These are phyloP conservation scores for Prionailurus viverrinus DNA, from an alignment of 2,113 vertebrate genomes.

Conservation along the genomic window DNA sequence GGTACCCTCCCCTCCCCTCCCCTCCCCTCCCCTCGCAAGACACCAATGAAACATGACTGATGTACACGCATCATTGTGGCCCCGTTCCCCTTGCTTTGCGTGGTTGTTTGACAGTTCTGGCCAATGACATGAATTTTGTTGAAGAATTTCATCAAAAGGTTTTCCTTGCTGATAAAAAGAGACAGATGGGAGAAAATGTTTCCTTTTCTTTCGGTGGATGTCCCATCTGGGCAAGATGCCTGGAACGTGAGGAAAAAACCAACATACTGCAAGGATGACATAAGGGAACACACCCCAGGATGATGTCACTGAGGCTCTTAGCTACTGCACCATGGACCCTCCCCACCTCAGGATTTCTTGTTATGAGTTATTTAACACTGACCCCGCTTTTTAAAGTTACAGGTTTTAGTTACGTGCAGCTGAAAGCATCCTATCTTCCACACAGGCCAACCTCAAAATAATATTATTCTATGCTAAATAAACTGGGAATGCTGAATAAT, in stretches of 20 bases:
- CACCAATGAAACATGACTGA: background rate
- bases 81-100: background rate
- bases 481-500: background rate
- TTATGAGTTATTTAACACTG: background rate
- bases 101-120: background rate
- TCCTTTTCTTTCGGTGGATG: background rate
- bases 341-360: background rate
- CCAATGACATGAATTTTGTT: background rate
- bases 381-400: background rate
- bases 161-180: background rate
- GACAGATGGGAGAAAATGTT: background rate
- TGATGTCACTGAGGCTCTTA: background rate
- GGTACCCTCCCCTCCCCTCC: background rate
- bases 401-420: background rate
- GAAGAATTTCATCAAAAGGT: background rate
- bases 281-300: background rate
- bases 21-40: background rate
- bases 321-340: accelerated
- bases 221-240: background rate
- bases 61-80: too few relatives aligned
- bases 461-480: background rate
- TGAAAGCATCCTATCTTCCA: background rate
- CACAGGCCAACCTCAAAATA: background rate
- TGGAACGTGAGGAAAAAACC: background rate
- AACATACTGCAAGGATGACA: background rate